Evolutionary conservation across 2,113 vertebrate genomes (phyloP).

Genomic region (Guaruba guarouba): DNA sequence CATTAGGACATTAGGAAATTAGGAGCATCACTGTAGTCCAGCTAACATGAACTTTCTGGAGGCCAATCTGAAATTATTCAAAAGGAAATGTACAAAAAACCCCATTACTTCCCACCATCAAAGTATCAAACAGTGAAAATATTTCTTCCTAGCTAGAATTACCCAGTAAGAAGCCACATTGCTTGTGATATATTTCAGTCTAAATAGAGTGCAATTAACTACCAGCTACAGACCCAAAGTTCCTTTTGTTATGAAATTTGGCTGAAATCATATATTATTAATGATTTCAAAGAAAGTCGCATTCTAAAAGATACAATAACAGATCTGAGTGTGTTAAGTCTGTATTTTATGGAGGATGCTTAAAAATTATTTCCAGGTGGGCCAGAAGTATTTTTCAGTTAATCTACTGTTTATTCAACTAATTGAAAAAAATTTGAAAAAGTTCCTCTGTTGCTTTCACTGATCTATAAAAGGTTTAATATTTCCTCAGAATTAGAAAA

Average conservation of each 20-base stretch:
- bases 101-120: not conserved
- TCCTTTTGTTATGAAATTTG: not conserved
- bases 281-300: not conserved
- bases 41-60: not conserved
- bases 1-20: not conserved
- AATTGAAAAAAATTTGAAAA: not conserved
- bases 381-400: not conserved
- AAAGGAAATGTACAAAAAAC: not conserved
- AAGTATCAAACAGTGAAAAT: not conserved
- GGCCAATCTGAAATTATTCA: not conserved
- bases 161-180: not conserved
- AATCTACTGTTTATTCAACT: not conserved
- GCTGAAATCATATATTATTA: not conserved
- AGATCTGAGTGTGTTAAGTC: not conserved
- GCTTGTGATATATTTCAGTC: not conserved
- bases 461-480: not conserved
- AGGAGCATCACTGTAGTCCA: not conserved
- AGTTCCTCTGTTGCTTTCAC: not conserved
- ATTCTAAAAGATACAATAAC: not conserved
- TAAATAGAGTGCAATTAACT: not conserved
- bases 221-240: not conserved
- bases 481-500: not conserved
- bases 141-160: not conserved
- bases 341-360: not conserved
- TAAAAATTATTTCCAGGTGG: not conserved